Percentiles rank a stretch among this genome's conserved stretches.
phyloP scores from a whole-genome alignment of 2,797 vertebrate species.

The Danionella dracula region DNA sequence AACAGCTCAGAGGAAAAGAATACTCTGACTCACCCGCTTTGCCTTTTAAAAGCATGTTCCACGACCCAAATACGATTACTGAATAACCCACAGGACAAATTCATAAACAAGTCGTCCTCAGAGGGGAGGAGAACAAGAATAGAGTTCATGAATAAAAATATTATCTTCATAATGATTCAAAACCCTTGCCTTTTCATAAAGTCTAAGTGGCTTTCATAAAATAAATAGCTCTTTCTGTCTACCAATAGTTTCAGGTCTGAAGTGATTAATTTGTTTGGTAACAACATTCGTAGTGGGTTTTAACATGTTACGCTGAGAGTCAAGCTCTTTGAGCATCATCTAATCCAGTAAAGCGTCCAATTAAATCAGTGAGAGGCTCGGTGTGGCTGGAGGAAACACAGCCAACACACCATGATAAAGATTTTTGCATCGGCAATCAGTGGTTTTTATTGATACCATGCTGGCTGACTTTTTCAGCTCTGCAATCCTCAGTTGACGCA shows the following conservation, averaged over 20 bases:
- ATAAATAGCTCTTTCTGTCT: not conserved
- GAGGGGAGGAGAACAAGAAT: not conserved
- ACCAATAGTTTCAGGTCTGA: not conserved
- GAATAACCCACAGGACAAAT: not conserved
- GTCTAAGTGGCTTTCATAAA: not conserved
- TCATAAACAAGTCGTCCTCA: slow-evolving; percentile 13
- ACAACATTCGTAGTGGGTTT: slow-evolving; percentile 15
- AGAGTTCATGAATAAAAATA: not conserved
- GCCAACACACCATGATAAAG: not conserved
- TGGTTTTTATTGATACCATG: slow-evolving; percentile 4
- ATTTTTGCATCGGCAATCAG: slow-evolving; percentile 13
- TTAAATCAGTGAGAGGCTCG: slow-evolving; percentile 27
- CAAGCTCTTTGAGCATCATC: not conserved
- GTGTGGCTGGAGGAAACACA: not conserved
- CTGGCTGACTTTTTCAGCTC: slow-evolving; percentile 22
- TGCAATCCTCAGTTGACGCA: not conserved
- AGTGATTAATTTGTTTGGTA: slow-evolving; percentile 8
- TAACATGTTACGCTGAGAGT: slow-evolving; percentile 1
- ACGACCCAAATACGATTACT: slow-evolving; percentile 24
- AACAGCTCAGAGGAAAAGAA: slow-evolving; percentile 8
- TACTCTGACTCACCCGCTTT: slow-evolving; percentile 23
- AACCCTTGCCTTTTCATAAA: not conserved
- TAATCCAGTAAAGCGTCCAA: slow-evolving; percentile 21
- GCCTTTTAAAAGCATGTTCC: slow-evolving; percentile 24
- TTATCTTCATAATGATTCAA: slow-evolving; percentile 9